A percentile compares a stretch with the other conserved stretches of the same genome.
phyloP scores from a whole-genome alignment of 1,140 invertebrate species.

The Aphelenchoides besseyi region DNA sequence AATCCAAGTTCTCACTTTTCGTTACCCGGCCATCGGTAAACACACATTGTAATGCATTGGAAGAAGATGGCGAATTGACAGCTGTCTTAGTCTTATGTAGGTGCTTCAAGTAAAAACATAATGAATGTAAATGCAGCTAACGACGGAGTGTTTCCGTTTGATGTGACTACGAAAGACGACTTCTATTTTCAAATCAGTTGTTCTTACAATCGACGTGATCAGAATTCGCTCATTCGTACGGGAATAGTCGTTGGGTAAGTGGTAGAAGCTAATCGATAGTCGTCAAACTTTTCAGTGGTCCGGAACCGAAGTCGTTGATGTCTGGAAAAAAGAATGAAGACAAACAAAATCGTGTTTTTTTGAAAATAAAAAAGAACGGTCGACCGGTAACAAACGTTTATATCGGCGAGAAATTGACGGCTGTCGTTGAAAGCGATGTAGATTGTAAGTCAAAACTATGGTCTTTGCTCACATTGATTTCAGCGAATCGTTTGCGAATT shows the following conservation, averaged over 20 bases:
- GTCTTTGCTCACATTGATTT: conserved; percentile 8
- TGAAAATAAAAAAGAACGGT: conserved; percentile 48
- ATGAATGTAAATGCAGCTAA: no score
- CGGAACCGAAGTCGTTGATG: conserved; percentile 41
- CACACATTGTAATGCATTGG: conserved; percentile 52
- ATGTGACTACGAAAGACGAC: conserved; percentile 54
- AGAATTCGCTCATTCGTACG: conserved; percentile 25
- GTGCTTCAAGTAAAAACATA: no score
- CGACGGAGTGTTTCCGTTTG: conserved; percentile 45
- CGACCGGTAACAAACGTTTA: conserved; percentile 51
- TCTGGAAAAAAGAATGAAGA: conserved; percentile 21
- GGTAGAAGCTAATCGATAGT: conserved; percentile 4
- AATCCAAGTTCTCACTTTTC: conserved; percentile 44
- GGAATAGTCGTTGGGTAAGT: conserved; percentile 48
- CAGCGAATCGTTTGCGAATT: conserved; percentile 38
- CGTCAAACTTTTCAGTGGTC: conserved; percentile 40
- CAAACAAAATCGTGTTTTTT: conserved; percentile 28
- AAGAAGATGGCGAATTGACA: conserved; percentile 45
- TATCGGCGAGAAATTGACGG: conserved; percentile 54
- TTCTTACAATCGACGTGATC: conserved; percentile 36
- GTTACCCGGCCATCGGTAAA: conserved; percentile 37
- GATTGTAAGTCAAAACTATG: conserved; percentile 33
- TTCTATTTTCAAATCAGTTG: conserved; percentile 51
- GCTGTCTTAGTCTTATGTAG: conserved; percentile 46
- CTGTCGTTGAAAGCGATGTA: conserved; percentile 48